These are phyloP conservation scores for Oligia latruncula DNA, from an alignment of 2,888 invertebrate genomes.

Conservation along the genomic window DNA sequence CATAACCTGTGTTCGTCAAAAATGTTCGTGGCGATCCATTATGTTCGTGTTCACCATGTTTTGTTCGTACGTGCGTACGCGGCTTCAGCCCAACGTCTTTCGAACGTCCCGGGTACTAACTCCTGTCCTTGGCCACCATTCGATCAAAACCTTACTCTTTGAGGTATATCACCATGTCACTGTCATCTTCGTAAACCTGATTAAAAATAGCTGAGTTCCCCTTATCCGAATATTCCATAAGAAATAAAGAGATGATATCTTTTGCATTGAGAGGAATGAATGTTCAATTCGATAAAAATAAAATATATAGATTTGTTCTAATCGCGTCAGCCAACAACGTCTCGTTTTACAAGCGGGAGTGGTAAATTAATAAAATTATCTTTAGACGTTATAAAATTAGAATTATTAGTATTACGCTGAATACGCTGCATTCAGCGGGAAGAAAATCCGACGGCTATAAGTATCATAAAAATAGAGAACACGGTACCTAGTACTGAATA, in stretches of 20 bases:
- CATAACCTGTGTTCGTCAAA: too few species aligned
- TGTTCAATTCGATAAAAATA: slow-evolving; percentile 15
- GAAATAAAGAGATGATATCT: background rate
- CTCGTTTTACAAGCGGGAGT: slow-evolving; percentile 24
- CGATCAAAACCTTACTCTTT: background rate
- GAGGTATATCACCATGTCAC: background rate
- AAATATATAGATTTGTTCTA: slow-evolving; percentile 21
- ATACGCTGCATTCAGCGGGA: slow-evolving; percentile 47
- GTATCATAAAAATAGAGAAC: slow-evolving; percentile 53
- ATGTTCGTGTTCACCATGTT: too few species aligned
- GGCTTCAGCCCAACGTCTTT: too few species aligned
- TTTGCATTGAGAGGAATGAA: slow-evolving; percentile 17
- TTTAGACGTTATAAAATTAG: slow-evolving; percentile 55
- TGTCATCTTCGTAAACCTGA: background rate
- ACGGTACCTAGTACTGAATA: slow-evolving; percentile 18
- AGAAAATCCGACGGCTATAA: slow-evolving; percentile 27
- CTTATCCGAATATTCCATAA: background rate
- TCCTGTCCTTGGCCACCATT: background rate
- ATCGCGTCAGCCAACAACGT: slow-evolving; percentile 13
- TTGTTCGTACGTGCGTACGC: too few species aligned
- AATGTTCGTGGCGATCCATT: too few species aligned
- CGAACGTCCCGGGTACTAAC: background rate
- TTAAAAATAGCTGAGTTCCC: background rate
- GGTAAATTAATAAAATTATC: slow-evolving; percentile 47
- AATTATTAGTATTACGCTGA: slow-evolving; percentile 40